phyloP scores from a whole-genome alignment of 2,888 invertebrate genomes.

The Pheosia tremula region DNA sequence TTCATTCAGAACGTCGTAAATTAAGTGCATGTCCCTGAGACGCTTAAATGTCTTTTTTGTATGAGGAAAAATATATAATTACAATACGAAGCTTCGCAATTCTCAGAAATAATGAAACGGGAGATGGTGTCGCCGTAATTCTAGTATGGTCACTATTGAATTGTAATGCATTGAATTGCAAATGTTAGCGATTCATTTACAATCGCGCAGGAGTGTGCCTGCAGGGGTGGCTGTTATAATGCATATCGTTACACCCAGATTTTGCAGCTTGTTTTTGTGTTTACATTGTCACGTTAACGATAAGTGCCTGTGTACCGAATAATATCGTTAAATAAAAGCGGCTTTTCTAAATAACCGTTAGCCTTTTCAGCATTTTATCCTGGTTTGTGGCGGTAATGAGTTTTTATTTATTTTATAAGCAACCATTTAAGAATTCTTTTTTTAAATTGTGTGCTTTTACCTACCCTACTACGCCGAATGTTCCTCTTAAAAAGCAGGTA shows the following conservation, averaged over 20 bases:
- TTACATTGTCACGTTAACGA: background rate
- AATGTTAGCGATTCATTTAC: background rate
- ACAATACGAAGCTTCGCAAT: background rate
- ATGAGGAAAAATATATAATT: background rate
- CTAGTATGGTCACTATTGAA: background rate
- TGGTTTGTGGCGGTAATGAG: background rate
- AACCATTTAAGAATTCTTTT: background rate
- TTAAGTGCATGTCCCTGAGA: background rate
- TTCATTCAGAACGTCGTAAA: background rate
- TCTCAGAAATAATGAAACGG: background rate
- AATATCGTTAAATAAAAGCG: conserved; percentile 4
- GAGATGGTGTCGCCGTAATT: background rate
- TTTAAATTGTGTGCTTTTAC: no score
- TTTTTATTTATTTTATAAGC: background rate
- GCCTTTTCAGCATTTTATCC: background rate
- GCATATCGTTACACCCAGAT: background rate
- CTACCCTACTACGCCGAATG: no score
- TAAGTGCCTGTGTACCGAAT: conserved; percentile 4
- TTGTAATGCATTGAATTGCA: no score
- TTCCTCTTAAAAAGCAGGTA: no score
- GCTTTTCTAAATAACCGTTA: background rate
- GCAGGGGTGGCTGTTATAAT: background rate
- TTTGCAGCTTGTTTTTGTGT: background rate
- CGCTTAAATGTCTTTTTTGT: background rate
- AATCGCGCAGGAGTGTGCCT: background rate